Evolutionary conservation across 2,113 vertebrate species (phyloP).

Genomic region (Thermophis baileyi): DNA sequence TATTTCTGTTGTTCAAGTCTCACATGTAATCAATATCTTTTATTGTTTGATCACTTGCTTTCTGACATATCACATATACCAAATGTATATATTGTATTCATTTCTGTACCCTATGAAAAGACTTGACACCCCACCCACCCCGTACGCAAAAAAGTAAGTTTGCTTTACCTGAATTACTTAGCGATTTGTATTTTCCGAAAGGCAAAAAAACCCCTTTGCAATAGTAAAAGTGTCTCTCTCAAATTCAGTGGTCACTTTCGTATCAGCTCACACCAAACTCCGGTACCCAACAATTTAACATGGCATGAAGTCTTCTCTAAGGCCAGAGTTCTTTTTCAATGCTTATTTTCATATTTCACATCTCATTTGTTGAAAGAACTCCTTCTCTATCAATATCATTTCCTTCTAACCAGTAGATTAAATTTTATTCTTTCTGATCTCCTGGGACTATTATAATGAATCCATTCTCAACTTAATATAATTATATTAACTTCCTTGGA

Average conservation of each 20-base stretch:
- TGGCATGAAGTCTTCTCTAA: neutral
- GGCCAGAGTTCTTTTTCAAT: neutral
- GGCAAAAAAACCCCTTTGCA: neutral
- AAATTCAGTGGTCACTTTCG: neutral
- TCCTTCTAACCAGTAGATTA: neutral
- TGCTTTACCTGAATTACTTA: neutral
- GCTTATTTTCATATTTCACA: neutral
- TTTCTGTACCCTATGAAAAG: neutral
- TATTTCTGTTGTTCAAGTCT: neutral
- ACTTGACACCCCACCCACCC: neutral
- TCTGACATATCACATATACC: neutral
- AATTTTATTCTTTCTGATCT: neutral
- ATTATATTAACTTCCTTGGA: neutral
- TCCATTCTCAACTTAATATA: neutral
- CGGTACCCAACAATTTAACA: neutral
- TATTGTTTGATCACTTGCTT: neutral
- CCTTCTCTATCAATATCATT: neutral
- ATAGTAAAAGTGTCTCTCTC: neutral
- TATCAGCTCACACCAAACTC: neutral
- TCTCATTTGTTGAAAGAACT: neutral
- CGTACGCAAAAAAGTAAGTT: neutral
- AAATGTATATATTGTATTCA: neutral
- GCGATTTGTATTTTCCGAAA: neutral
- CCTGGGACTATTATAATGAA: neutral
- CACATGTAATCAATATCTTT: neutral